Conservation (phyloP, 2,888 invertebrate species). For the Tachystola acroxantha region DNA sequence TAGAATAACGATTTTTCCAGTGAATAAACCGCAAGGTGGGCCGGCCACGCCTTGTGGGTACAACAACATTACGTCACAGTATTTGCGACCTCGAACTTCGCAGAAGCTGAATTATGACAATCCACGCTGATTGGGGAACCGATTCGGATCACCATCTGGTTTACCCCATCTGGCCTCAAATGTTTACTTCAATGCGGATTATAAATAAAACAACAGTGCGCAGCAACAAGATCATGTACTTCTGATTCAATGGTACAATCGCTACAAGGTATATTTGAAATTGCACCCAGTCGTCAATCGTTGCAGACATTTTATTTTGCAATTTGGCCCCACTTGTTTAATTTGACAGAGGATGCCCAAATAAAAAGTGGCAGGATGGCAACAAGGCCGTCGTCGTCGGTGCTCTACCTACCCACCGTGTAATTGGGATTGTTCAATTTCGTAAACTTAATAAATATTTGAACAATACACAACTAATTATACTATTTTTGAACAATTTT, state of each 20-base stretch:
- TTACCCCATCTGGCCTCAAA: constrained; percentile 6
- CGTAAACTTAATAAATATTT: neutral
- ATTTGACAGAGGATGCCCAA: constrained; percentile 15
- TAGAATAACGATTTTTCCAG: constrained; percentile 32
- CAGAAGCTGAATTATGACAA: constrained; percentile 31
- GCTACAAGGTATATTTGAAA: no score
- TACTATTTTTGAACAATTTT: no score
- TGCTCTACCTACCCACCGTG: constrained; percentile 10
- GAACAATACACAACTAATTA: no score
- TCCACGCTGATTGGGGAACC: constrained; percentile 16
- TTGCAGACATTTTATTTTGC: neutral
- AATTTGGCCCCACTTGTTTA: constrained; percentile 15
- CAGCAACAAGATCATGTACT: neutral
- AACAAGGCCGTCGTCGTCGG: constrained; percentile 21
- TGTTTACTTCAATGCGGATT: neutral
- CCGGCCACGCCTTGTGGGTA: constrained; percentile 38
- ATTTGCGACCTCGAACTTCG: constrained; percentile 39
- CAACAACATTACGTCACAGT: constrained; percentile 32
- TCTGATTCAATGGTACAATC: no score
- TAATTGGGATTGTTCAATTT: constrained; percentile 3
- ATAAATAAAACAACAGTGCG: neutral
- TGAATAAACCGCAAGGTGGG: constrained; percentile 40
- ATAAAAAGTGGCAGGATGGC: constrained; percentile 27
- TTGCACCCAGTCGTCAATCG: no score
- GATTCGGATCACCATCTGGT: constrained; percentile 8